These are phyloP conservation scores for Octodon degus DNA, from an alignment of 2,113 vertebrate genomes.

Conservation along the genomic window DNA sequence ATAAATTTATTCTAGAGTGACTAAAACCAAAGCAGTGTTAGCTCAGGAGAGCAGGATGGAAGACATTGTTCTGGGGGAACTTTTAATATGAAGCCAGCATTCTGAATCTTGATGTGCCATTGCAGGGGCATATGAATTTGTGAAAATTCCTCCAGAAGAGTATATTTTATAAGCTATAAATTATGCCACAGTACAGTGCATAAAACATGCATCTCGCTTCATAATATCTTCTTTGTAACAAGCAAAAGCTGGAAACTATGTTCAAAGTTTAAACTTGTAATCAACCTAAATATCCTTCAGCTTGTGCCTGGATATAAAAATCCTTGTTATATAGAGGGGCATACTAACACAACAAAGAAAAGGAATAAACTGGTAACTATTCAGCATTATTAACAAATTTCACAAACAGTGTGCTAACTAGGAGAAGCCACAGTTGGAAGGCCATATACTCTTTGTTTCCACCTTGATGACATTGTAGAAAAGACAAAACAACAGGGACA, in stretches of 20 bases:
- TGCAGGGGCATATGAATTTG: background rate
- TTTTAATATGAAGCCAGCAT: background rate
- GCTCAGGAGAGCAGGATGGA: background rate
- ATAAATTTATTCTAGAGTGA: background rate
- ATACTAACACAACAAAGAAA: background rate
- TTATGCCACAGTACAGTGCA: background rate
- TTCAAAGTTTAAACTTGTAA: background rate
- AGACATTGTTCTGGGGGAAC: background rate
- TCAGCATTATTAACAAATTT: background rate
- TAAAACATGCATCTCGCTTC: background rate
- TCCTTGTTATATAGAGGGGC: background rate
- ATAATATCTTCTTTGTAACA: background rate
- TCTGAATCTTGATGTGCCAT: background rate
- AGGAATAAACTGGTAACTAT: background rate
- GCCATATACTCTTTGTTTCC: no score
- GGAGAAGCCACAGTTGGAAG: no score
- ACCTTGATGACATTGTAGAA: background rate
- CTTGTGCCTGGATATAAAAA: background rate
- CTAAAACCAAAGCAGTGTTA: constrained; percentile 4
- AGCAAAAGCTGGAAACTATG: background rate
- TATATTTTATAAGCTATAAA: constrained; percentile 4
- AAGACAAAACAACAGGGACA: background rate
- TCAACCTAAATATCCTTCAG: background rate
- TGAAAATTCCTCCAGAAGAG: background rate
- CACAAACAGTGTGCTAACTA: background rate